Evolutionary conservation across 1,140 invertebrate species (phyloP), one percentile per base, ranked within the genome.

Genomic region (Megathymus violae): DNA sequence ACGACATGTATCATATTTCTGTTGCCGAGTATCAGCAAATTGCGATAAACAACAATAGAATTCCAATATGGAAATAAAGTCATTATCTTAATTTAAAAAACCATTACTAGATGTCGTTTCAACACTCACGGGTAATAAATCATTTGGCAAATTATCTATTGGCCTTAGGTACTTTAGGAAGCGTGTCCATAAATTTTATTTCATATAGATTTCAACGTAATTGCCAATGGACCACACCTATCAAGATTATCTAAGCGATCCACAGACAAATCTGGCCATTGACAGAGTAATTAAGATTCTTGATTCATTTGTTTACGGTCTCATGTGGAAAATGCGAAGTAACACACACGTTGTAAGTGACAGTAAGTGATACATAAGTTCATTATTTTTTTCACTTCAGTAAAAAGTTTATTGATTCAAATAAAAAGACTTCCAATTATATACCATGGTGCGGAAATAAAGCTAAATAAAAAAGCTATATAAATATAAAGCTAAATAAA

Each of bases 201-300:
- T 61, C 60, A 64, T 67, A 80, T 80, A 78, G 76, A 76, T 74
- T 61, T 73, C 47, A 41, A 34, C 17, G 67, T 78, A 69, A 79
- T 79, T 76, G 64, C 19, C 54, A 15, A 6, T 43, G 56, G 66
- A 74, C 72, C 78, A 77, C 74, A 80, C 71, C 74, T 77, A 73
- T 73, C 61, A 64, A 47, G 47, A 67, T 73, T 54, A 31, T 31
- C 27, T 31, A 62, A 59, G 43, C 58, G 46, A 52, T 58, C 72
- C 65, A 75, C 66, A 62, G 63, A 71, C 51, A 47, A 25, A 61
- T 72, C 71, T 60, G 50, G 50, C 52, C 63, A 73, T 69, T 67
- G 69, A 74, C 64, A 71, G 61, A 44, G 62, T 67, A 71, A 81
- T 79, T 79, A 79, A 77, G 64, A 66, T 58, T 50, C 56, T 60